These are phyloP conservation scores for Rhopalosiphum padi DNA, from an alignment of 1,140 invertebrate species.

Conservation along the genomic window DNA sequence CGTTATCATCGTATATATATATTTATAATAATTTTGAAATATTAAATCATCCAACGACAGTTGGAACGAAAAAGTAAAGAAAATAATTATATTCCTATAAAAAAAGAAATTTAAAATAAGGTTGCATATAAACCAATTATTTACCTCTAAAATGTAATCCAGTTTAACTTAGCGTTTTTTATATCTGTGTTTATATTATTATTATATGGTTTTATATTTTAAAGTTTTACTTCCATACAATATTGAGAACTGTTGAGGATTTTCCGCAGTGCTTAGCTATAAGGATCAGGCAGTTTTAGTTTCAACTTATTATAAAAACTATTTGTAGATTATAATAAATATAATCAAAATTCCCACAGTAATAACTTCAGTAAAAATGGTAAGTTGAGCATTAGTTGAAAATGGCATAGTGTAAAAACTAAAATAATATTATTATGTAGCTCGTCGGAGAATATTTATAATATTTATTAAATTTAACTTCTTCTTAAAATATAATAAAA, in stretches of 20 bases:
- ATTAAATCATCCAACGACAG: background rate
- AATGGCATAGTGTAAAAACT: background rate
- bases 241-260: background rate
- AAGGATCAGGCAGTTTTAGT: background rate
- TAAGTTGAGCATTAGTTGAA: background rate
- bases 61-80: background rate
- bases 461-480: background rate
- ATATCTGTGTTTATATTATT: background rate
- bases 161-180: background rate
- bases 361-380: background rate
- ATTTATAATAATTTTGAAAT: background rate
- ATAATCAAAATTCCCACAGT: background rate
- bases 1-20: background rate
- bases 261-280: background rate
- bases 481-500: too few relatives aligned
- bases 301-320: background rate
- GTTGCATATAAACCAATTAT: background rate
- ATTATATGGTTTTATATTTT: background rate
- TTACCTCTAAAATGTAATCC: background rate
- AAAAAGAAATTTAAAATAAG: conserved; percentile 10
- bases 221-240: background rate
- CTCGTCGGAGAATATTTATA: too few relatives aligned
- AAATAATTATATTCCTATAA: background rate
- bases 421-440: too few relatives aligned
- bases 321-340: background rate